Evolutionary conservation across 2,888 invertebrate species (phyloP).

Genomic region (Chloroclysta siterata): DNA sequence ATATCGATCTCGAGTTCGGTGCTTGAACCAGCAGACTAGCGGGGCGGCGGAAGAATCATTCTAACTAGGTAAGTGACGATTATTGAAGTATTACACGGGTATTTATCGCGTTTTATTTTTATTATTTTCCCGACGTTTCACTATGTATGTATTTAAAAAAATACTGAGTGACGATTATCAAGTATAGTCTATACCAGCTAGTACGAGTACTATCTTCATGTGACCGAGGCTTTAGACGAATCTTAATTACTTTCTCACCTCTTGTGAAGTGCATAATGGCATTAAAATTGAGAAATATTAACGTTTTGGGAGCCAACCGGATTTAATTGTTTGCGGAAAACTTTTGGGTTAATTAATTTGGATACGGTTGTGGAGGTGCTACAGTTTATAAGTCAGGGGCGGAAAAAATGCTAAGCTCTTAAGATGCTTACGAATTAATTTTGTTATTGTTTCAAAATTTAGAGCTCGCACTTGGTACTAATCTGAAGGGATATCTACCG

Average conservation of each 20-base stretch:
- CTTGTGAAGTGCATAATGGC: conserved; percentile 78
- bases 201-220: conserved; percentile 1
- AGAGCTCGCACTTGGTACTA: too few species aligned
- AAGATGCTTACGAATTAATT: conserved; percentile 7
- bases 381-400: conserved; percentile 15
- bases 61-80: too few species aligned
- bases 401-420: conserved; percentile 18
- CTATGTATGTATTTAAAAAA: too few species aligned
- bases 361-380: conserved; percentile 17
- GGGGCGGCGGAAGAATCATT: too few species aligned
- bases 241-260: conserved; percentile 80
- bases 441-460: conserved; percentile 13
- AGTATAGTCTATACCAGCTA: too few species aligned
- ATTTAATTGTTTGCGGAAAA: conserved; percentile 42
- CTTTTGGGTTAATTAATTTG: conserved; percentile 46
- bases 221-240: conserved; percentile 66
- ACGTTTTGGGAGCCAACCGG: conserved; percentile 55
- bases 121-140: too few species aligned
- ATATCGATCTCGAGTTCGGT: too few species aligned
- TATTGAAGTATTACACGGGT: too few species aligned
- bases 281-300: conserved; percentile 76
- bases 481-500: too few species aligned
- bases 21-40: too few species aligned
- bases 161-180: too few species aligned
- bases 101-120: too few species aligned